A percentile compares a stretch with the other conserved stretches of the same genome.
These are phyloP conservation scores for Drosophila sechellia DNA, from an alignment of 1,140 invertebrate species.

Conservation along the genomic window DNA sequence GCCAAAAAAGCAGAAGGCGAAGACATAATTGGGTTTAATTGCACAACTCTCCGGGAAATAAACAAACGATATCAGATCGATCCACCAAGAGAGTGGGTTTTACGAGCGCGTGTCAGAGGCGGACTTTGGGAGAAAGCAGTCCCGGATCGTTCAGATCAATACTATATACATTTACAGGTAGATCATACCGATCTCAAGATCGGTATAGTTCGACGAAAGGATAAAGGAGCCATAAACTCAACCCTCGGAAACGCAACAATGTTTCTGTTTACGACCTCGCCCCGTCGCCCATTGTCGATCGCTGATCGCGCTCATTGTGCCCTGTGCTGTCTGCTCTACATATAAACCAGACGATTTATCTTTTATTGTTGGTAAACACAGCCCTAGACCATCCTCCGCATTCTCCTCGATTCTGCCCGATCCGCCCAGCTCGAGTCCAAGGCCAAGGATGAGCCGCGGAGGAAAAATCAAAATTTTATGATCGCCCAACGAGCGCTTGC, in stretches of 20 bases:
- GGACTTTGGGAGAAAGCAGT: conserved; percentile 34
- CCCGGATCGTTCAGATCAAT: conserved; percentile 4
- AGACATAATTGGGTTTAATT: conserved; percentile 61
- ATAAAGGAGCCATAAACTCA: conserved; percentile 58
- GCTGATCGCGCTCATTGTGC: conserved; percentile 62
- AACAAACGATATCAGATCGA: conserved; percentile 35
- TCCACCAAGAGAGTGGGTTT: conserved; percentile 30
- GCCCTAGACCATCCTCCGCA: conserved; percentile 27
- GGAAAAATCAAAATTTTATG: conserved; percentile 75
- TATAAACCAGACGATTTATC: conserved; percentile 80
- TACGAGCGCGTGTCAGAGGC: conserved; percentile 66
- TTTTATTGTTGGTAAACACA: conserved; percentile 78
- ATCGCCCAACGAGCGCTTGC: conserved; percentile 60
- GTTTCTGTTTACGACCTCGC: conserved; percentile 51
- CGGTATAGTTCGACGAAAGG: conserved; percentile 62
- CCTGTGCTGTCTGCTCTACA: conserved; percentile 71
- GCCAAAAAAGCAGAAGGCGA: conserved; percentile 27
- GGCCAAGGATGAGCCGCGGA: conserved; percentile 68
- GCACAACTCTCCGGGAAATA: conserved; percentile 34
- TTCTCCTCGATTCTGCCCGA: background rate
- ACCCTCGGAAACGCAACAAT: conserved; percentile 24
- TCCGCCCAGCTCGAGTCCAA: conserved; percentile 42
- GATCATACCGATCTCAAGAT: conserved; percentile 1
- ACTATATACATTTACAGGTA: conserved; percentile 9
- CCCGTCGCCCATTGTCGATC: conserved; percentile 42